A percentile compares a stretch with the other conserved stretches of the same genome.
phyloP scores from a whole-genome alignment of 2,888 invertebrate species.

The Altica lythri region DNA sequence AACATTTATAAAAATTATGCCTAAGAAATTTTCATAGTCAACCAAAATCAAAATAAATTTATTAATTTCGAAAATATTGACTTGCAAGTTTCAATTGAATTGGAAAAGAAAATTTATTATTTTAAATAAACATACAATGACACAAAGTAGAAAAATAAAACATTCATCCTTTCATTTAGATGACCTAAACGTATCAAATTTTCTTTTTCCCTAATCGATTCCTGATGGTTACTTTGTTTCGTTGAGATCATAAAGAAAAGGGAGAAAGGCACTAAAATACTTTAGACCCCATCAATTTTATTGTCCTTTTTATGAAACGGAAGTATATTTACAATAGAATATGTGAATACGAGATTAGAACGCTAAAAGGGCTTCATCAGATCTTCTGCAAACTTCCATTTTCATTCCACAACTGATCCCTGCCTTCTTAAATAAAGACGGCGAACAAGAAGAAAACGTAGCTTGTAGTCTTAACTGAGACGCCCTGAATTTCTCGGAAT shows the following conservation, averaged over 20 bases:
- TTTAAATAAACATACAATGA: background rate
- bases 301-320: slow-evolving; percentile 22
- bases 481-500: slow-evolving; percentile 27
- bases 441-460: slow-evolving; percentile 18
- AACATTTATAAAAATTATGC: too few relatives aligned
- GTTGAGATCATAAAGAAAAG: slow-evolving; percentile 7
- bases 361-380: slow-evolving; percentile 27
- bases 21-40: too few relatives aligned
- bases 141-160: background rate
- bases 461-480: slow-evolving; percentile 19
- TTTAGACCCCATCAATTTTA: slow-evolving; percentile 26
- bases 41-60: too few relatives aligned
- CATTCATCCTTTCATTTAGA: slow-evolving; percentile 7
- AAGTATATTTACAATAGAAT: slow-evolving; percentile 30
- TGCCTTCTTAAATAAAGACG: slow-evolving; percentile 14
- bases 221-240: slow-evolving; percentile 18
- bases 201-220: slow-evolving; percentile 21
- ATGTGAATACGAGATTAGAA: slow-evolving; percentile 32
- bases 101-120: background rate
- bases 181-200: slow-evolving; percentile 12
- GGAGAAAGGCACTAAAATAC: slow-evolving; percentile 16
- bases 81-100: too few relatives aligned
- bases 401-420: slow-evolving; percentile 11
- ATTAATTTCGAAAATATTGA: too few relatives aligned
- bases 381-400: slow-evolving; percentile 19